Base-by-base conservation (phyloP, 1,140 invertebrate genomes). In the Copidosoma floridanum region DNA sequence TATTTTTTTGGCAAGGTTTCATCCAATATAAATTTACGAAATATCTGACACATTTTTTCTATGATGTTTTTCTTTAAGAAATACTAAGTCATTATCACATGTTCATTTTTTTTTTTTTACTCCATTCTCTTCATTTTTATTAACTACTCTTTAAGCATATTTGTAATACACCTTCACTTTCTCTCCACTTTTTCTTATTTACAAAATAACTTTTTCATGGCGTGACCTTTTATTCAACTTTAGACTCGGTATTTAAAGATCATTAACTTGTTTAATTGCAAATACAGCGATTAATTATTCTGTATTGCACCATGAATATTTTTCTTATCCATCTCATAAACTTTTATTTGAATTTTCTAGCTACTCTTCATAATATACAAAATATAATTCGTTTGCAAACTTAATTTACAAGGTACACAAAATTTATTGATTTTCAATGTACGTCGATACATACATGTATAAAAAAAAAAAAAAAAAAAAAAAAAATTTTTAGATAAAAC, bases 21-120 rank as follows among this genome's bases (percentile, higher is more conserved):
- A 63, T 72, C 57, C 57, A 50, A 72, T 77, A 72, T 70, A 76
- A 76, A 77, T 76, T 72, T 74, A 74, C 29, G 71, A 76, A 77
- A 75, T 68, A 69, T 67, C 67, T 68, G 66, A 72, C 64, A 68
- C 63, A 62, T 72, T 71, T 55, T 23, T 65, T 47, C 40, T 26
- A 61, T 48, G 21, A 43, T 46, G 26, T 64, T 48, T 37, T 35
- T 65, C 61, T 41, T 32, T 65, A 58, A 59, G 59, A 65, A 65
- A 62, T 62, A 65, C 59, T 55, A 65, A 61, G 60, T 62, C 43
- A 41, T 58, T 54, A 65, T 62, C 59, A 58, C 57, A 65, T 62
- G 56, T 56, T 65, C 55, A 50, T 58, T 65, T 58, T 47, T 59
- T 50, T 41, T 16, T 55, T 53, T 52, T 52, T 50, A 11, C 48